Conservation (phyloP, 2,113 vertebrate genomes). For the Thalassoma bifasciatum region DNA sequence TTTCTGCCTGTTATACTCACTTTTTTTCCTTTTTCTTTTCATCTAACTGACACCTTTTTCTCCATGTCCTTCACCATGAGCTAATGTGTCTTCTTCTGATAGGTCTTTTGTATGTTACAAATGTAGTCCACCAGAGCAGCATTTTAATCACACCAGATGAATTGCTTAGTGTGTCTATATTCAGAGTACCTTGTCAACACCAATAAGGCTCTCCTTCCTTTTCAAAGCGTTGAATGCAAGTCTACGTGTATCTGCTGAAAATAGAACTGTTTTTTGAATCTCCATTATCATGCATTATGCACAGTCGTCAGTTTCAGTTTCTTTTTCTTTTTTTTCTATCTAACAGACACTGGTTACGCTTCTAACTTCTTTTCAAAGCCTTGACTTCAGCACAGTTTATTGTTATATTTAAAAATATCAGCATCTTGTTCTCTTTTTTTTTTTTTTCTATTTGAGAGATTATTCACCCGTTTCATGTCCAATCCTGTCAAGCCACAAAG, state of each 20-base stretch:
- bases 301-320: conserved; percentile 65
- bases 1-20: not conserved
- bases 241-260: conserved; percentile 61
- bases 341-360: conserved; percentile 48
- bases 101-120: conserved; percentile 13
- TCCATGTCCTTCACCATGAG: conserved; percentile 12
- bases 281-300: conserved; percentile 69
- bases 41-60: not conserved
- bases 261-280: conserved; percentile 68
- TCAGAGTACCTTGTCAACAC: conserved; percentile 59
- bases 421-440: conserved; percentile 6
- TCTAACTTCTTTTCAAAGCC: conserved; percentile 67
- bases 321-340: conserved; percentile 22
- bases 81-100: conserved; percentile 12
- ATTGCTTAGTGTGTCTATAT: conserved; percentile 56
- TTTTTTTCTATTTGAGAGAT: conserved; percentile 22
- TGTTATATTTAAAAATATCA: conserved; percentile 57
- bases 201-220: conserved; percentile 38
- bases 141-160: conserved; percentile 47
- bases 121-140: conserved; percentile 21
- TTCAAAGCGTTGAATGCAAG: conserved; percentile 39
- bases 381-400: conserved; percentile 45
- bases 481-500: conserved; percentile 47
- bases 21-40: not conserved
- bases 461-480: conserved; percentile 54